phyloP scores from a whole-genome alignment of 1,140 invertebrate species.

The Cepaea nemoralis region DNA sequence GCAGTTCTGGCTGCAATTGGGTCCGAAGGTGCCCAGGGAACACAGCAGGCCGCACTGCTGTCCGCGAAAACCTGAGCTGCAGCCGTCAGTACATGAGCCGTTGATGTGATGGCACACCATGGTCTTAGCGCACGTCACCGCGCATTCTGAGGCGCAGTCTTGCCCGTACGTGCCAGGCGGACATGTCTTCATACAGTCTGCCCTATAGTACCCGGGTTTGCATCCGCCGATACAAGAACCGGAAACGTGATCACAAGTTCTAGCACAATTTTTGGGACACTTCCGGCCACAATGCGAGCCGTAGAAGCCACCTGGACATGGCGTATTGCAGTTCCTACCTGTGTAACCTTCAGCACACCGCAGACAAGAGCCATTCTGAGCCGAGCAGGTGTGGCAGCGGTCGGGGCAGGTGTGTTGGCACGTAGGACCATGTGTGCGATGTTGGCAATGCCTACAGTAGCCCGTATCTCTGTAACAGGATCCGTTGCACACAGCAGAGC shows the following conservation, averaged over 20 bases:
- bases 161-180: conserved; percentile 12
- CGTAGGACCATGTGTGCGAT: background rate
- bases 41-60: background rate
- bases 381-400: background rate
- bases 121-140: background rate
- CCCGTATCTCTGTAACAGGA: background rate
- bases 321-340: background rate
- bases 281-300: background rate
- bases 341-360: background rate
- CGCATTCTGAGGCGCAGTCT: conserved; percentile 12
- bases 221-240: conserved; percentile 21
- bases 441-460: conserved; percentile 5
- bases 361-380: background rate
- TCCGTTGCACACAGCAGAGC: background rate
- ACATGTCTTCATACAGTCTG: background rate
- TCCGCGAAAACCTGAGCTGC: conserved; percentile 9
- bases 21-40: background rate
- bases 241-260: background rate
- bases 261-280: conserved; percentile 7
- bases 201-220: conserved; percentile 11
- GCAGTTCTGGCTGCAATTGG: conserved; percentile 15
- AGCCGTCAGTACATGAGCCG: conserved; percentile 21
- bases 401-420: background rate
- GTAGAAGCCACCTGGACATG: background rate
- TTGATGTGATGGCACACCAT: conserved; percentile 5